phyloP scores from a whole-genome alignment of 1,140 invertebrate genomes.

The Nymphalis io region DNA sequence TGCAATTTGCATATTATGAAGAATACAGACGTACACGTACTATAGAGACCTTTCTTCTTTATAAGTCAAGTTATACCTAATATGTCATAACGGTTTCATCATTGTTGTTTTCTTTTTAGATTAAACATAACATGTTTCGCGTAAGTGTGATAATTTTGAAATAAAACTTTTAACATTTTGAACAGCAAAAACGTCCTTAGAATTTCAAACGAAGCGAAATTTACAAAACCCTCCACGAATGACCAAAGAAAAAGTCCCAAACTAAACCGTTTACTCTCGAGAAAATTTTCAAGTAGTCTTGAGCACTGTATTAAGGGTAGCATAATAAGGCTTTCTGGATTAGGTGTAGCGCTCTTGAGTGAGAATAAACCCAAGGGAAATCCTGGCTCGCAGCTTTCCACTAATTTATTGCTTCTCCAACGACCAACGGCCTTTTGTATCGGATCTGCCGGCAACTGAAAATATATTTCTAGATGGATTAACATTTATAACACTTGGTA shows the following conservation, averaged over 20 bases:
- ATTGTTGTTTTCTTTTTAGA: background rate
- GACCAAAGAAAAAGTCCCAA: slow-evolving; percentile 48
- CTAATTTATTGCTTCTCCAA: slow-evolving; percentile 77
- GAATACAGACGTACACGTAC: background rate
- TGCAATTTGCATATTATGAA: slow-evolving; percentile 14
- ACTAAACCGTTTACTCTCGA: slow-evolving; percentile 66
- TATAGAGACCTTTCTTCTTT: background rate
- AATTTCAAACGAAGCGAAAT: slow-evolving; percentile 11
- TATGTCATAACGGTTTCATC: background rate
- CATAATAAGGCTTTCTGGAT: slow-evolving; percentile 80
- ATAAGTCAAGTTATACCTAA: background rate
- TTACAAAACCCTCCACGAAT: slow-evolving; percentile 15
- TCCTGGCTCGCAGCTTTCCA: slow-evolving; percentile 77
- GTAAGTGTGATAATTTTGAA: background rate
- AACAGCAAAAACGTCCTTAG: background rate
- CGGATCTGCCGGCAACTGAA: slow-evolving; percentile 69
- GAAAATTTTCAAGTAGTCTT: slow-evolving; percentile 79
- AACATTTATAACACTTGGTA: slow-evolving; percentile 44
- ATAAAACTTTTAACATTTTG: slow-evolving; percentile 8
- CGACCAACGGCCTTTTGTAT: slow-evolving; percentile 76
- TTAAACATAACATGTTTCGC: background rate
- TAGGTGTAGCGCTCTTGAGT: slow-evolving; percentile 78
- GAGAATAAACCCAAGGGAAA: slow-evolving; percentile 79
- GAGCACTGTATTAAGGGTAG: slow-evolving; percentile 75
- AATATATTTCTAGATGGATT: slow-evolving; percentile 77